Conservation (phyloP, 2,797 vertebrate genomes). For the Crocodylus rhombifer region DNA sequence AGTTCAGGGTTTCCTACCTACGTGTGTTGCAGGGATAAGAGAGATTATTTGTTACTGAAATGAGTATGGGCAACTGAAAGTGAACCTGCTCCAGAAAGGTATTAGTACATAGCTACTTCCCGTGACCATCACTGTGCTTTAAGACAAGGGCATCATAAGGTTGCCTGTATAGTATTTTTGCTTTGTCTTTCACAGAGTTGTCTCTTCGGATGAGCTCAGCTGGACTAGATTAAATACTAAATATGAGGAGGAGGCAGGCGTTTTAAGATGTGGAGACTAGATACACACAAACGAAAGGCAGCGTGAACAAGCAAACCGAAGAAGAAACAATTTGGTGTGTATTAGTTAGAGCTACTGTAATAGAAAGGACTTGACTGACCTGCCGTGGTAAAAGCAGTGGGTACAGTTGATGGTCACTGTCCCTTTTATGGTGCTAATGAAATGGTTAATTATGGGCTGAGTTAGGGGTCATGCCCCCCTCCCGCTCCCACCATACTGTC, state of each 20-base stretch:
- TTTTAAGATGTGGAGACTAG: neutral
- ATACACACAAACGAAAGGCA: neutral
- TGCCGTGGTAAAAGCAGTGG: neutral
- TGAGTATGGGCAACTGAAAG: neutral
- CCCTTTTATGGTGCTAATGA: neutral
- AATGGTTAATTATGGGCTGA: neutral
- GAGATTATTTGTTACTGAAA: neutral
- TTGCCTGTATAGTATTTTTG: neutral
- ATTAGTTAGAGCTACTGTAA: neutral
- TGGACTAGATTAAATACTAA: neutral
- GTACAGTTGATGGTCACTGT: neutral
- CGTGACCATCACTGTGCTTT: neutral
- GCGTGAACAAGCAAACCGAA: neutral
- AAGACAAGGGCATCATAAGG: neutral
- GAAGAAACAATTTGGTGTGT: neutral
- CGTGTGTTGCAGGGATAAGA: conserved; percentile 6
- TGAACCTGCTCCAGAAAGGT: neutral
- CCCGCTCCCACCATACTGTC: neutral
- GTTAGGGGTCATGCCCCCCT: neutral
- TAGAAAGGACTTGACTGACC: fast-evolving
- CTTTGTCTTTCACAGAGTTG: conserved; percentile 5
- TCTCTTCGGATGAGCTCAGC: neutral
- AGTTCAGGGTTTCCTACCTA: neutral
- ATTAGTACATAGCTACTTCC: neutral
- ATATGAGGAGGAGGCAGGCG: neutral